phyloP scores from a whole-genome alignment of 2,113 vertebrate species.

The Sturnira hondurensis region DNA sequence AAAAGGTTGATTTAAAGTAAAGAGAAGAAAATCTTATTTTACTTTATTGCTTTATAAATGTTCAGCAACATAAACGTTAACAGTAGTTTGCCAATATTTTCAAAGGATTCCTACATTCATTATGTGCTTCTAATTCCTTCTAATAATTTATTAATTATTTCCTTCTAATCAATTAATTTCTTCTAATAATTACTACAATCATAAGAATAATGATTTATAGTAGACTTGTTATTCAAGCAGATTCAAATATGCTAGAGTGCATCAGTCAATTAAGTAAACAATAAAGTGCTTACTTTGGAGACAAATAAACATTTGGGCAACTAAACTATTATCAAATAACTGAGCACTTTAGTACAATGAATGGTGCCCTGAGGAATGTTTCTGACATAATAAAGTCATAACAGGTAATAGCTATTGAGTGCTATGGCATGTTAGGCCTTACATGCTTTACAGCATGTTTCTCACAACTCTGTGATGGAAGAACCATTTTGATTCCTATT shows the following conservation, averaged over 20 bases:
- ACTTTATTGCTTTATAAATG: neutral
- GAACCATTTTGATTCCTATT: neutral
- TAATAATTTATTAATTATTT: neutral
- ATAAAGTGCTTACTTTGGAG: slow-evolving; percentile 27
- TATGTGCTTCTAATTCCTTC: neutral
- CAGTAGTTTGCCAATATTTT: neutral
- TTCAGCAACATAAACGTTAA: neutral
- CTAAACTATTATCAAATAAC: slow-evolving; percentile 9
- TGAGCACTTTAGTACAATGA: neutral
- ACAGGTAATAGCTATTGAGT: slow-evolving; percentile 18
- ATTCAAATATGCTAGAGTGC: neutral
- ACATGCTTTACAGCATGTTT: neutral
- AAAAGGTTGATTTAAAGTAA: neutral
- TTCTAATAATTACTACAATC: slow-evolving; percentile 1
- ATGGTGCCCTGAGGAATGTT: neutral
- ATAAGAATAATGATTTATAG: neutral
- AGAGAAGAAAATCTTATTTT: neutral
- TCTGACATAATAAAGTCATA: slow-evolving; percentile 32
- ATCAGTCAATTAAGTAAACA: slow-evolving; percentile 22
- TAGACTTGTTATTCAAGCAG: neutral
- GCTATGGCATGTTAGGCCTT: neutral
- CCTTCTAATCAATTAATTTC: neutral
- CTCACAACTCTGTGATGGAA: neutral
- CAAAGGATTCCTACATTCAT: neutral
- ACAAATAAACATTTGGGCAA: slow-evolving; percentile 38